Evolutionary conservation across 2,113 vertebrate genomes (phyloP).

Genomic region (Poeciliopsis occidentalis): DNA sequence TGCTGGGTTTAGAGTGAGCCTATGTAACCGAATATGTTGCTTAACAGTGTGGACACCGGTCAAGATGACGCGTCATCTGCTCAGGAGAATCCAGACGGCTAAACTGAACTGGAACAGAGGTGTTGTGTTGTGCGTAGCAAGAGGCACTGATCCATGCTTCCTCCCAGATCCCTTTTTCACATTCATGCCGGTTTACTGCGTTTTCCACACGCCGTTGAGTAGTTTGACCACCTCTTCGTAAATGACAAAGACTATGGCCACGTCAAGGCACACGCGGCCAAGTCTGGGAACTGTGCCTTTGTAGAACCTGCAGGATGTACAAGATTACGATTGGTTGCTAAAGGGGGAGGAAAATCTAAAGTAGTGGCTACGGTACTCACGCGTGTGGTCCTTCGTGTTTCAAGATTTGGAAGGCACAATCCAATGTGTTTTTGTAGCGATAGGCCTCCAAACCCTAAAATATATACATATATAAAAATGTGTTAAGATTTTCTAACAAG

Average conservation of each 20-base stretch:
- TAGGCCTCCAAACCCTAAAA: conserved; percentile 82
- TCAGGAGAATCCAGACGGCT: conserved; percentile 18
- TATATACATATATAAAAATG: not conserved
- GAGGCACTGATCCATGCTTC: conserved; percentile 49
- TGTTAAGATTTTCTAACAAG: not conserved
- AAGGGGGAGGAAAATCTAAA: not conserved
- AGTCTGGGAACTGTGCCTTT: conserved; percentile 80
- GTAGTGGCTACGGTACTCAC: conserved; percentile 65
- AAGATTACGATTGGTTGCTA: not conserved
- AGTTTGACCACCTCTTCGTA: conserved; percentile 82
- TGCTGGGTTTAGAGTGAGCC: not conserved
- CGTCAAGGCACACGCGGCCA: conserved; percentile 76
- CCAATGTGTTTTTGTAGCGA: conserved; percentile 82
- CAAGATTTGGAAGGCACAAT: conserved; percentile 86
- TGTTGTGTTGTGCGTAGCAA: conserved; percentile 56
- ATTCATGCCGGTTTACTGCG: conserved; percentile 61
- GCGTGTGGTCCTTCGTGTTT: conserved; percentile 83
- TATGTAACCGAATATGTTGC: not conserved
- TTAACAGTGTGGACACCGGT: conserved; percentile 11
- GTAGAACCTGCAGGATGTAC: conserved; percentile 73
- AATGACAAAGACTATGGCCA: conserved; percentile 81
- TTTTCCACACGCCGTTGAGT: conserved; percentile 79
- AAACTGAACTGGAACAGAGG: conserved; percentile 34
- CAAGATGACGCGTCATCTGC: conserved; percentile 11
- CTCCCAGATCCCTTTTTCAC: not conserved